Evolutionary conservation across 92 coral and sea anemone genomes (phyloP).

Genomic region (Galaxea fascicularis): DNA sequence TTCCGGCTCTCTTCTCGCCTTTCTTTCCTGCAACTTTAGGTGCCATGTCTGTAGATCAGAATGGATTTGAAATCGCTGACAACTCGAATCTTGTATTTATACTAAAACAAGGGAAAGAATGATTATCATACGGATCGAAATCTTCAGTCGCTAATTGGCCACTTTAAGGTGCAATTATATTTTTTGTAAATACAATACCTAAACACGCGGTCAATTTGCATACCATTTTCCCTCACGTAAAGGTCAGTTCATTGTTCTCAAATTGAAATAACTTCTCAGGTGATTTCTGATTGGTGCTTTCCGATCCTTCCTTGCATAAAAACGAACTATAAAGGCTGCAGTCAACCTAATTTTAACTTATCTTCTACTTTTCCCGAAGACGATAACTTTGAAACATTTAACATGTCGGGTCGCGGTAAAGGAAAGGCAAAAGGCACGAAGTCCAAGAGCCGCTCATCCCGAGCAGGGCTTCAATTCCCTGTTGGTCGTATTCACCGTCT

Average conservation of each 20-base stretch:
- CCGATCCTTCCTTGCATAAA: not conserved
- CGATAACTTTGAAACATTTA: not conserved
- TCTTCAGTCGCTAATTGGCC: constrained; percentile 25
- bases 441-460: constrained; percentile 88
- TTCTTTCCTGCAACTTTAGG: constrained; percentile 52
- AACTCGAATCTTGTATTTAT: constrained; percentile 7
- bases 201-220: not conserved
- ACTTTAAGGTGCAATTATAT: not conserved
- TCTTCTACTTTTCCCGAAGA: not conserved
- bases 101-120: not conserved
- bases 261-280: not conserved
- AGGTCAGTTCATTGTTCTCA: not conserved
- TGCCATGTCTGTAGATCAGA: constrained; percentile 35
- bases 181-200: not conserved
- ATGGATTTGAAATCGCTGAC: not conserved
- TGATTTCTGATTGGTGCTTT: constrained; percentile 28
- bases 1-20: constrained; percentile 57
- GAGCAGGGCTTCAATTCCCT: constrained; percentile 80
- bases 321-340: not conserved
- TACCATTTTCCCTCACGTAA: constrained; percentile 8
- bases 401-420: constrained; percentile 88
- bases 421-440: constrained; percentile 84
- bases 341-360: not conserved
- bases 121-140: constrained; percentile 40
- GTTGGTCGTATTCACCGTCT: constrained; percentile 80